These are phyloP conservation scores for Siphonodentalium dalli DNA, from an alignment of 2,888 invertebrate genomes.

Conservation along the genomic window DNA sequence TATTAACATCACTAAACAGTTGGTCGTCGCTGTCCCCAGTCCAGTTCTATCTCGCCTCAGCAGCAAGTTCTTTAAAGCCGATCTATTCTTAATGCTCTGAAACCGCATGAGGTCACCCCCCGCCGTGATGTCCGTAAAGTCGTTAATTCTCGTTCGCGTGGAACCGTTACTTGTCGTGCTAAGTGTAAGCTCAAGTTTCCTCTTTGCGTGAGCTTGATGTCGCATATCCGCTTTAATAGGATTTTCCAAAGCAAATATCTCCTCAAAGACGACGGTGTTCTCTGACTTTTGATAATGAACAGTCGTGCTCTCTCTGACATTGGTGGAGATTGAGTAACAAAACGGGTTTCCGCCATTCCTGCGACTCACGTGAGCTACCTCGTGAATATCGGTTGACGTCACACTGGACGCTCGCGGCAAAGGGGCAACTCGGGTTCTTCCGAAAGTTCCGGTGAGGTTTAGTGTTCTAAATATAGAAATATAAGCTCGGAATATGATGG, in stretches of 20 bases:
- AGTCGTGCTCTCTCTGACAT: constrained; percentile 31
- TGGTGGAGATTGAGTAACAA: constrained; percentile 33
- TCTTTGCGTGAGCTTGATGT: constrained; percentile 29
- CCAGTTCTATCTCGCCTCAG: constrained; percentile 46
- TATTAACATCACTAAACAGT: constrained; percentile 55
- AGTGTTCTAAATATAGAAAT: constrained; percentile 47
- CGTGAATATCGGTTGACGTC: constrained; percentile 36
- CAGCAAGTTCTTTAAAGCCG: constrained; percentile 43
- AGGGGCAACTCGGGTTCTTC: constrained; percentile 45
- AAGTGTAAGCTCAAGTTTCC: constrained; percentile 34
- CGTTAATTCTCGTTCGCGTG: constrained; percentile 32
- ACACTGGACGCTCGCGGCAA: constrained; percentile 33
- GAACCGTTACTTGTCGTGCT: constrained; percentile 40
- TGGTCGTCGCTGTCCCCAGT: constrained; percentile 52
- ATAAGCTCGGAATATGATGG: constrained; percentile 43
- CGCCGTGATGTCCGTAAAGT: constrained; percentile 57
- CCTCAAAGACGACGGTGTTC: constrained; percentile 41
- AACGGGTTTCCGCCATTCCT: constrained; percentile 6
- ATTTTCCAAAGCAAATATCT: constrained; percentile 49
- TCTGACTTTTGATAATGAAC: constrained; percentile 52
- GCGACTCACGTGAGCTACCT: constrained; percentile 9
- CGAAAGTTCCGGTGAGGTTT: constrained; percentile 36
- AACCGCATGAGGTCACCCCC: constrained; percentile 50
- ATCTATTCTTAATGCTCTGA: constrained; percentile 45
- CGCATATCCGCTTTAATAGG: constrained; percentile 38